phyloP scores from a whole-genome alignment of 2,113 vertebrate species.

The Bettongia penicillata region DNA sequence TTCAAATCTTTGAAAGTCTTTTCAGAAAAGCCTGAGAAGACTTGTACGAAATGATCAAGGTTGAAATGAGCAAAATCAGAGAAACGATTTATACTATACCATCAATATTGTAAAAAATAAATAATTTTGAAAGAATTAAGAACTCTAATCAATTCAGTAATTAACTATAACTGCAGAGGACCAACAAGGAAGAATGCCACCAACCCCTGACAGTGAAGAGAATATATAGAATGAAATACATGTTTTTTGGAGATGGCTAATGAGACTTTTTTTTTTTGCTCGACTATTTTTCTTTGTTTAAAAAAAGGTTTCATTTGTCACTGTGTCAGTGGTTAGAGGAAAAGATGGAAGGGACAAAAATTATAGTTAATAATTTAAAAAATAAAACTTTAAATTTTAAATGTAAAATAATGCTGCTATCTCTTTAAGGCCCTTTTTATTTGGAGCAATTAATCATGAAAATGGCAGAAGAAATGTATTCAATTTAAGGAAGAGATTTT shows the following conservation, averaged over 20 bases:
- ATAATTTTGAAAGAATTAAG: not conserved
- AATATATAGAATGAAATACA: no score
- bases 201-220: not conserved
- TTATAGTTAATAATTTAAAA: not conserved
- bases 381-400: not conserved
- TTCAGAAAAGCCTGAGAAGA: not conserved
- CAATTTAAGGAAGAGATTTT: not conserved
- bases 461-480: not conserved
- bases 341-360: not conserved
- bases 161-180: not conserved
- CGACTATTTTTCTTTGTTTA: no score
- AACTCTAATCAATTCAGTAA: not conserved
- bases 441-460: not conserved
- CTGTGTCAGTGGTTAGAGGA: not conserved
- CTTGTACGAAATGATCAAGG: not conserved
- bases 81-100: no score
- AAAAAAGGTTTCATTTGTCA: not conserved
- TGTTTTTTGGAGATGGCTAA: no score
- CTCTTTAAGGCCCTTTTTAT: not conserved
- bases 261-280: no score
- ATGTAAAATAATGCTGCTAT: not conserved
- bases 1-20: no score
- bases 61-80: not conserved
- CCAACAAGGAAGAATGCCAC: not conserved
- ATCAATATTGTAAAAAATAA: not conserved